Conservation (phyloP, 2,113 vertebrate genomes). For the Scopus umbretta region DNA sequence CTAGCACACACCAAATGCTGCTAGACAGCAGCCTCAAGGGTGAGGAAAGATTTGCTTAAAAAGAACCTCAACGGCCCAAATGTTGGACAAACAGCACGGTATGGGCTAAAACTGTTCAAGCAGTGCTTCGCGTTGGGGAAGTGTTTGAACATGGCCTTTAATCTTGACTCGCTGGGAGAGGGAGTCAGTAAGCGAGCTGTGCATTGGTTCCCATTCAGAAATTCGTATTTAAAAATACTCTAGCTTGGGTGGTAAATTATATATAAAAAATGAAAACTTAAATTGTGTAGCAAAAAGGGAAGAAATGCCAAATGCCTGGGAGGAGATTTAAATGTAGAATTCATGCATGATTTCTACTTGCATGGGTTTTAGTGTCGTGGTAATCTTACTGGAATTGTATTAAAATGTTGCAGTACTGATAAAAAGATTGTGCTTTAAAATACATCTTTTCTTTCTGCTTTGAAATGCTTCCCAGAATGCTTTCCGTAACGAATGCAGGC, state of each 20-base stretch:
- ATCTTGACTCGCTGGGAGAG: background rate
- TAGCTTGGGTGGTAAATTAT: background rate
- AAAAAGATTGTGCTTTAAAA: background rate
- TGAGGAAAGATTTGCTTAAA: background rate
- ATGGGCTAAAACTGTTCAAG: background rate
- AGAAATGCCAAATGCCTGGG: background rate
- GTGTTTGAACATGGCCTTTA: background rate
- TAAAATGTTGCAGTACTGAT: background rate
- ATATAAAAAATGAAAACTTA: background rate
- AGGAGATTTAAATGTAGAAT: background rate
- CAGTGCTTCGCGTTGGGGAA: fast-evolving
- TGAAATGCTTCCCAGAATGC: background rate
- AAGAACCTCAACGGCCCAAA: background rate
- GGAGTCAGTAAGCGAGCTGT: background rate
- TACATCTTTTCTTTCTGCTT: background rate
- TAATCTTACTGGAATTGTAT: background rate
- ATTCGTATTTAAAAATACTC: background rate
- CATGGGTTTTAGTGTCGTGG: background rate
- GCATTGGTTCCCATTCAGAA: background rate
- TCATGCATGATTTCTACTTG: background rate
- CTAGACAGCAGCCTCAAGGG: background rate
- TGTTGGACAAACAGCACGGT: background rate
- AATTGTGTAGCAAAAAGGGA: background rate
- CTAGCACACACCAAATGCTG: background rate
- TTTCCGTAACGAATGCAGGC: background rate